Conservation (phyloP, 2,113 vertebrate species). For the Muntiacus muntjak region DNA sequence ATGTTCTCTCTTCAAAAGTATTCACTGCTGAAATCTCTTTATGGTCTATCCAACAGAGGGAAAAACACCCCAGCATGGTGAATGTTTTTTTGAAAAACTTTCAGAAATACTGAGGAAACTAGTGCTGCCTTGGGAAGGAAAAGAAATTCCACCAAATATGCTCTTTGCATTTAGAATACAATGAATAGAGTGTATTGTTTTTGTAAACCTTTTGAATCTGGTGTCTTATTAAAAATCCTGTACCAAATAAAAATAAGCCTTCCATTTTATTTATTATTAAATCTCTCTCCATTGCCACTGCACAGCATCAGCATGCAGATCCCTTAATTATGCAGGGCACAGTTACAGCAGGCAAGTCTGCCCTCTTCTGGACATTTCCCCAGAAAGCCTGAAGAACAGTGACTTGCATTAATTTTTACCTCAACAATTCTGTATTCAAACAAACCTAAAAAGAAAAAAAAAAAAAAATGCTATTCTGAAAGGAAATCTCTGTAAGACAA, state of each 20-base stretch:
- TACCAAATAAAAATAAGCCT: conserved; percentile 54
- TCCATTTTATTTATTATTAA: conserved; percentile 46
- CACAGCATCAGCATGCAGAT: not conserved
- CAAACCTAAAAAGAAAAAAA: not conserved
- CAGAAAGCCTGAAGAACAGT: not conserved
- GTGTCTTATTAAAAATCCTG: conserved; percentile 49
- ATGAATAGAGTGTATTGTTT: not conserved
- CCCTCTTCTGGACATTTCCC: conserved; percentile 80
- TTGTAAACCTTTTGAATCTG: conserved; percentile 41
- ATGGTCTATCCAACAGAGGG: not conserved
- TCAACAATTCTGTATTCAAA: not conserved
- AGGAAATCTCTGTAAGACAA: not conserved
- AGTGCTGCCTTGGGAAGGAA: not conserved
- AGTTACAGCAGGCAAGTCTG: conserved; percentile 73
- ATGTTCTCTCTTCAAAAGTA: not conserved
- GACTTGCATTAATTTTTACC: conserved; percentile 2
- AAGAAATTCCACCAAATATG: not conserved
- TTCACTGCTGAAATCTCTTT: not conserved
- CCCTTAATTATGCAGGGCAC: not conserved
- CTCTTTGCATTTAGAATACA: not conserved
- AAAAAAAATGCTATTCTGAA: not conserved
- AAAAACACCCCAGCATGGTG: not conserved
- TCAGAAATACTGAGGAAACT: not conserved
- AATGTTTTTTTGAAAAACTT: not conserved
- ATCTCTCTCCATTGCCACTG: conserved; percentile 35